Evolutionary conservation across 2,888 invertebrate species (phyloP).

Genomic region (Erannis defoliaria): DNA sequence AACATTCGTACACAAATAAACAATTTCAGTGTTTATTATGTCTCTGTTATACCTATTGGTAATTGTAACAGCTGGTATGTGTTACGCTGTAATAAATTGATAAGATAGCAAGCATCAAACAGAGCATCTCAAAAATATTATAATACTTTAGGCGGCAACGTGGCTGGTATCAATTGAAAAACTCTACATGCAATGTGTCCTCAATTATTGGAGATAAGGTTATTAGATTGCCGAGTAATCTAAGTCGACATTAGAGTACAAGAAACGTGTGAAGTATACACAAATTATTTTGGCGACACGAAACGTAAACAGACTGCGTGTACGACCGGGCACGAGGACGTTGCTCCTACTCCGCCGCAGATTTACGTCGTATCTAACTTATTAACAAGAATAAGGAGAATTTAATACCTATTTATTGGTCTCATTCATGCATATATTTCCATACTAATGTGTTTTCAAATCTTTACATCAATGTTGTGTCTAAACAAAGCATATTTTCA

Average conservation of each 20-base stretch:
- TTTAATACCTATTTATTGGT: conserved; percentile 31
- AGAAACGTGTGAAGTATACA: conserved; percentile 48
- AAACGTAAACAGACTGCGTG: conserved; percentile 68
- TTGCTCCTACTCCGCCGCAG: conserved; percentile 67
- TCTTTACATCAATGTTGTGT: conserved; percentile 9
- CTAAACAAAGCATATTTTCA: conserved; percentile 6
- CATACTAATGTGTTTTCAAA: conserved; percentile 29
- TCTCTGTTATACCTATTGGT: conserved; percentile 24
- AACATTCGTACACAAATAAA: conserved; percentile 21
- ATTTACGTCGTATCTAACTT: conserved; percentile 52
- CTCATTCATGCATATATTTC: conserved; percentile 22
- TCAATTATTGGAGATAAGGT: conserved; percentile 59
- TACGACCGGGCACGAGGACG: conserved; percentile 76
- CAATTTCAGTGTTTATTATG: conserved; percentile 26
- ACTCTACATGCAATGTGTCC: conserved; percentile 60
- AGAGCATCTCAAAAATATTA: conserved; percentile 31
- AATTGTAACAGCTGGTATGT: conserved; percentile 41
- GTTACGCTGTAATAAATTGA: conserved; percentile 43
- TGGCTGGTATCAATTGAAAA: conserved; percentile 64
- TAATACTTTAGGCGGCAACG: conserved; percentile 38
- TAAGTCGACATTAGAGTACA: conserved; percentile 16
- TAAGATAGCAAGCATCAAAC: conserved; percentile 52
- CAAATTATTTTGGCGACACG: conserved; percentile 65
- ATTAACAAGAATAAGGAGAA: conserved; percentile 39
- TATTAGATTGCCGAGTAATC: conserved; percentile 51